Percentiles rank a stretch among this genome's conserved stretches.
These are phyloP conservation scores for Amazona ochrocephala DNA, from an alignment of 2,797 vertebrate species.

Conservation along the genomic window DNA sequence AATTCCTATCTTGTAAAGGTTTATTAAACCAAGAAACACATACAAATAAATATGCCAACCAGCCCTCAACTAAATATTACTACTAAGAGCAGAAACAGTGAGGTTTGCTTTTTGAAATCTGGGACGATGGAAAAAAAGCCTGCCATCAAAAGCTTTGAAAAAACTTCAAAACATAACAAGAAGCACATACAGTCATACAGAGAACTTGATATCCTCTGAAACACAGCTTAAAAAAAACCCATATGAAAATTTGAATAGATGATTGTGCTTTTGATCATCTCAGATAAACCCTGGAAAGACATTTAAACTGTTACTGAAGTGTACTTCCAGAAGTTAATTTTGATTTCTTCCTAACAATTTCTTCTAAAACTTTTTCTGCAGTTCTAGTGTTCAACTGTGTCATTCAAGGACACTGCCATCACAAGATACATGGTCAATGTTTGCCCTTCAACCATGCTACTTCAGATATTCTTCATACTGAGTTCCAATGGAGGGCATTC, in stretches of 20 bases:
- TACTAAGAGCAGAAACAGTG: not conserved
- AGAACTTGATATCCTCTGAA: not conserved
- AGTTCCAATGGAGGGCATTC: not conserved
- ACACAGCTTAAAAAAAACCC: not conserved
- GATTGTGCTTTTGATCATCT: not conserved
- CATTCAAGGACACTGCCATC: not conserved
- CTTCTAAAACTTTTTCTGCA: not conserved
- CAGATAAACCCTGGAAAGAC: not conserved
- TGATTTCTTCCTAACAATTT: not conserved
- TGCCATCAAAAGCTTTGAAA: not conserved
- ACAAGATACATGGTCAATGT: not conserved
- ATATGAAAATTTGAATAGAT: not conserved
- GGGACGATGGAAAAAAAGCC: not conserved
- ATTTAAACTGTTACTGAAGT: not conserved
- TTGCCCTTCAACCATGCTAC: not conserved
- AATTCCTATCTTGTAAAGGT: not conserved
- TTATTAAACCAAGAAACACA: not conserved
- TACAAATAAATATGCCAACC: not conserved
- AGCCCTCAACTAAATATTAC: not conserved
- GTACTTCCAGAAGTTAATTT: not conserved
- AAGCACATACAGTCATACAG: not conserved
- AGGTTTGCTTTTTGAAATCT: not conserved
- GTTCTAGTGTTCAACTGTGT: not conserved
- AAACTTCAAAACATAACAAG: not conserved
- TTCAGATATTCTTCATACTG: not conserved